A percentile compares a stretch with the other conserved stretches of the same genome.
Conservation (phyloP, 2,888 invertebrate species). For the Ashinkailepas kermadecensis region DNA sequence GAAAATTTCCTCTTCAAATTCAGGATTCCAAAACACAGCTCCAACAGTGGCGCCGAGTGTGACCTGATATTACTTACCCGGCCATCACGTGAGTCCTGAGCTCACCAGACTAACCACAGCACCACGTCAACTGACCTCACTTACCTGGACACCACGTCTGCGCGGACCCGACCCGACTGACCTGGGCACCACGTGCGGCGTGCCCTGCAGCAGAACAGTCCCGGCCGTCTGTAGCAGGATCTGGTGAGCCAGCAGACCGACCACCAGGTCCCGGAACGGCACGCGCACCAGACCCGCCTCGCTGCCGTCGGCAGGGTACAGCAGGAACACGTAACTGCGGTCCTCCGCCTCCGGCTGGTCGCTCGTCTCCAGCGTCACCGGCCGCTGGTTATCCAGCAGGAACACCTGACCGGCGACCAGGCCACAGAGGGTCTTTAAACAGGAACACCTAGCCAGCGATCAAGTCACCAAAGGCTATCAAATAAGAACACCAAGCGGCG, state of each 20-base stretch:
- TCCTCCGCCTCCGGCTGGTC: constrained; percentile 52
- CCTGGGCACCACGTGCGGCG: constrained; percentile 57
- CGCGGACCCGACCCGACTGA: constrained; percentile 37
- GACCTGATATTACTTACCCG: no score
- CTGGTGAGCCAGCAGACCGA: constrained; percentile 84
- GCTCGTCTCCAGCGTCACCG: constrained; percentile 23
- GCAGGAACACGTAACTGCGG: constrained; percentile 77
- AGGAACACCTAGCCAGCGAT: no score
- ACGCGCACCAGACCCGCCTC: constrained; percentile 54
- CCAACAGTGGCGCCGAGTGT: no score
- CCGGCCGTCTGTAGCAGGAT: constrained; percentile 86
- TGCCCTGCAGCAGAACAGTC: constrained; percentile 70
- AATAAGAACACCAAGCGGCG: no score
- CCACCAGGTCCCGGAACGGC: constrained; percentile 76
- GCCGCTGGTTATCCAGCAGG: constrained; percentile 52
- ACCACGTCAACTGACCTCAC: no score
- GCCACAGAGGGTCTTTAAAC: no score
- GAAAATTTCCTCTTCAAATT: no score
- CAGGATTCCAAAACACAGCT: no score
- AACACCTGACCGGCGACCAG: constrained; percentile 47
- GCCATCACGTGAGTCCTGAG: no score
- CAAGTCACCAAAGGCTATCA: no score
- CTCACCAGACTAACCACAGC: no score
- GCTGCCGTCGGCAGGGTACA: constrained; percentile 53
- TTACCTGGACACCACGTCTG: no score